These are phyloP conservation scores for Lepisosteus oculatus DNA, from an alignment of 2,113 vertebrate species.

Conservation along the genomic window DNA sequence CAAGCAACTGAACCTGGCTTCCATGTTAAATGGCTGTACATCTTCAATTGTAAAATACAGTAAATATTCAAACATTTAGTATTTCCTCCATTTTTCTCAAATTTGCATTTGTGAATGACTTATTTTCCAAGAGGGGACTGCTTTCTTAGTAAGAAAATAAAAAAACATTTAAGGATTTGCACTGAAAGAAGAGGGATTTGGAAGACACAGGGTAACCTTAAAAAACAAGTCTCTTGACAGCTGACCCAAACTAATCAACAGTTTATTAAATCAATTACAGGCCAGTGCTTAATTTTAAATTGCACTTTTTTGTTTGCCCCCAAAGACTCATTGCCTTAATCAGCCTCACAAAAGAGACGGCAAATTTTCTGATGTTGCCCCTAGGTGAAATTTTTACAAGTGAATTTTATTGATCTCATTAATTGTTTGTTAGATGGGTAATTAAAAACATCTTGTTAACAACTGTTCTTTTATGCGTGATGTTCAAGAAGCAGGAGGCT, in stretches of 20 bases:
- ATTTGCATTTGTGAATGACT: too few species aligned
- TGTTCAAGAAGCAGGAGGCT: too few species aligned
- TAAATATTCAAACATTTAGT: too few species aligned
- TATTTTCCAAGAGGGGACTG: too few species aligned
- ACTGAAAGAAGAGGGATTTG: neutral
- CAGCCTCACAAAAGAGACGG: neutral
- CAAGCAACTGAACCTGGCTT: too few species aligned
- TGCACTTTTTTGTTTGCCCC: neutral
- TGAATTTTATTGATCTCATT: conserved; percentile 36
- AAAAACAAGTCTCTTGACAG: conserved; percentile 17
- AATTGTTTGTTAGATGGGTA: conserved; percentile 42
- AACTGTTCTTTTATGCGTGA: conserved; percentile 6
- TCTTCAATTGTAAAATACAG: too few species aligned
- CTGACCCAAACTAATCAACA: conserved; percentile 32
- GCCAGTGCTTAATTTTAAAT: conserved; percentile 14
- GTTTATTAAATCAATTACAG: conserved; percentile 32
- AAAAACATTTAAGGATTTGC: neutral
- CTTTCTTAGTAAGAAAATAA: too few species aligned
- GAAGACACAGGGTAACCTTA: neutral
- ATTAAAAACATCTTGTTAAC: conserved; percentile 41
- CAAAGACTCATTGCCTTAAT: neutral
- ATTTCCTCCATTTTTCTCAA: too few species aligned
- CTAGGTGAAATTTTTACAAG: conserved; percentile 30
- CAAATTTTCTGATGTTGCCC: neutral
- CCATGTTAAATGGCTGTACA: too few species aligned